Conservation (phyloP, 2,888 invertebrate genomes). For the Yponomeuta sedellus region DNA sequence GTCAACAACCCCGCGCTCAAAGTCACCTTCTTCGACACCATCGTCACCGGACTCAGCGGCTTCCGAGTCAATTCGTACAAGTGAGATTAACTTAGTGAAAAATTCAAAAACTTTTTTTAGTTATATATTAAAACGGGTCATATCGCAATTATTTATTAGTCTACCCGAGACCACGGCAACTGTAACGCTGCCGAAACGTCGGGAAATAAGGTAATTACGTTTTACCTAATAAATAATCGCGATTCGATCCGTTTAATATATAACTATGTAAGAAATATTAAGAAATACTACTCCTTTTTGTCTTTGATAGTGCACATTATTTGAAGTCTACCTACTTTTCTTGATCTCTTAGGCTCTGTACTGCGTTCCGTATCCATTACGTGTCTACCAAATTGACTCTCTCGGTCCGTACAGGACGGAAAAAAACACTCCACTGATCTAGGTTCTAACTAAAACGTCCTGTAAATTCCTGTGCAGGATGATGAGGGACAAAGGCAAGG, state of each 20-base stretch:
- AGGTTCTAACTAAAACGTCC: background rate
- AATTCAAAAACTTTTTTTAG: too few relatives aligned
- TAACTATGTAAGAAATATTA: too few relatives aligned
- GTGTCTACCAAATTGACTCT: background rate
- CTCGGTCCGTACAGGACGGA: too few relatives aligned
- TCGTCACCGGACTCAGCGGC: slow-evolving; percentile 59
- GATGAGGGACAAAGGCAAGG: slow-evolving; percentile 49
- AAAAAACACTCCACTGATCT: background rate
- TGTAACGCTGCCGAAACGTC: too few relatives aligned
- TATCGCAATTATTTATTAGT: too few relatives aligned
- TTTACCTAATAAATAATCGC: too few relatives aligned
- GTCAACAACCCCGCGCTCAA: slow-evolving; percentile 62
- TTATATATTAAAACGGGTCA: too few relatives aligned
- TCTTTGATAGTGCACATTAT: slow-evolving; percentile 3
- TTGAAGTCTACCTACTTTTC: background rate
- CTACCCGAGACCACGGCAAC: too few relatives aligned
- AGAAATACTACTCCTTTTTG: too few relatives aligned
- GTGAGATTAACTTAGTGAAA: slow-evolving; percentile 35
- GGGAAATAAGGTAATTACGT: too few relatives aligned
- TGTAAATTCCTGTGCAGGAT: slow-evolving; percentile 36
- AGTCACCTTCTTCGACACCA: slow-evolving; percentile 60
- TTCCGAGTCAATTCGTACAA: slow-evolving; percentile 57
- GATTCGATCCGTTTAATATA: too few relatives aligned
- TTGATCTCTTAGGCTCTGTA: background rate
- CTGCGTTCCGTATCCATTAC: background rate